Percentiles rank a stretch among this genome's conserved stretches.
Conservation (phyloP, 2,888 invertebrate species). For the Synergus umbraculus region DNA sequence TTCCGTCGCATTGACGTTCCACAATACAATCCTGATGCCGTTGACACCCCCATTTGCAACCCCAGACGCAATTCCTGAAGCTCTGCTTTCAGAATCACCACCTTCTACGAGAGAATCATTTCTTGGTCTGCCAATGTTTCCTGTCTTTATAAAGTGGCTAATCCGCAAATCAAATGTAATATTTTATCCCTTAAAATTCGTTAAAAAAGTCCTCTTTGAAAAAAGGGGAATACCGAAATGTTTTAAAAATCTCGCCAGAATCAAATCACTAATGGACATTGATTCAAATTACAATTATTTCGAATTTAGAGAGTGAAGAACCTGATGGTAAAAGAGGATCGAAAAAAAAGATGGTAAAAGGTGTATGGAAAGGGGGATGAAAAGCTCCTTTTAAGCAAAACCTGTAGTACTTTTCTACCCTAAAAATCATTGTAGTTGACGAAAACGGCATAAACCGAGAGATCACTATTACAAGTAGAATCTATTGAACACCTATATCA, state of each 20-base stretch:
- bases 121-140: neutral
- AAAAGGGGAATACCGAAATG: too few species aligned
- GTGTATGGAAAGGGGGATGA: neutral
- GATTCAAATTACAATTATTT: too few species aligned
- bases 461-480: slow-evolving; percentile 2
- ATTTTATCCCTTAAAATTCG: neutral
- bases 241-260: too few species aligned
- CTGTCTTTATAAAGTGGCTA: neutral
- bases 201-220: neutral
- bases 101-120: slow-evolving; percentile 26
- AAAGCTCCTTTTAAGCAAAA: neutral
- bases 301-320: neutral
- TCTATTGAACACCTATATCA: slow-evolving; percentile 44
- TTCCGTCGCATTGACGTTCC: slow-evolving; percentile 75
- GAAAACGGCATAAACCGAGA: slow-evolving; percentile 9
- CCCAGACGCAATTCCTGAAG: slow-evolving; percentile 59
- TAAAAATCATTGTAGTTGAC: slow-evolving; percentile 41
- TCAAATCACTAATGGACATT: too few species aligned
- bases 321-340: neutral
- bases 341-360: neutral
- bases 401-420: too few species aligned
- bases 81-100: slow-evolving; percentile 35
- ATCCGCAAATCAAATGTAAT: neutral
- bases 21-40: slow-evolving; percentile 75
- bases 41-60: slow-evolving; percentile 70